Percentiles rank a stretch among this genome's conserved stretches.
phyloP scores from a whole-genome alignment of 2,797 vertebrate species.

The Sebastes goodei region DNA sequence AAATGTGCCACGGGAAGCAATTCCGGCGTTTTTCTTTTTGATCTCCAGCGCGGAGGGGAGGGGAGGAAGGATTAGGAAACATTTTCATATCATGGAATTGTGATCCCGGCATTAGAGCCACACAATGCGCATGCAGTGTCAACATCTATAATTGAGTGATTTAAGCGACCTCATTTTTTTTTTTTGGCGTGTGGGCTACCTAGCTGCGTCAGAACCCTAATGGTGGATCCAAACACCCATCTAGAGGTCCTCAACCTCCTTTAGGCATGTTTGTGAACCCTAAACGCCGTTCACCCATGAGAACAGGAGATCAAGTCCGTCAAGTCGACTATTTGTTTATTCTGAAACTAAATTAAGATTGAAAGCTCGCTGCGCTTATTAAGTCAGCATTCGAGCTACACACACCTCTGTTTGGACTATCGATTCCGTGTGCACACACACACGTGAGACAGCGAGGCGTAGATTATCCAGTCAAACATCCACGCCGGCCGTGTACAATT shows the following conservation, averaged over 20 bases:
- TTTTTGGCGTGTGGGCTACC: background rate
- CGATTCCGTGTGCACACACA: background rate
- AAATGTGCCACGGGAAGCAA: conserved; percentile 68
- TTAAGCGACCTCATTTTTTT: conserved; percentile 51
- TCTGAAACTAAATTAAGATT: conserved; percentile 5
- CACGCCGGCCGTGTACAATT: conserved; percentile 57
- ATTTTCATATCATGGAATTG: conserved; percentile 62
- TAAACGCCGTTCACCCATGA: conserved; percentile 4
- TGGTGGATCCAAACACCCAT: background rate
- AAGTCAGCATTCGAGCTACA: conserved; percentile 15
- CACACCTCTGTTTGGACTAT: conserved; percentile 28
- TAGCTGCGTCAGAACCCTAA: background rate
- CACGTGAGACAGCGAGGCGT: conserved; percentile 41
- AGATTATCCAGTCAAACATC: conserved; percentile 71
- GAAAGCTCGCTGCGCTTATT: conserved; percentile 3
- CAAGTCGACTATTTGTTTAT: conserved; percentile 3
- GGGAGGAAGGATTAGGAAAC: conserved; percentile 64
- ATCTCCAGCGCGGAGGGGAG: conserved; percentile 50
- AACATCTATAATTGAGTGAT: conserved; percentile 68
- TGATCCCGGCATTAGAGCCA: conserved; percentile 45
- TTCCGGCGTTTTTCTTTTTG: conserved; percentile 64
- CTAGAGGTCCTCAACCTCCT: background rate
- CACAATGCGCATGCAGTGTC: conserved; percentile 55
- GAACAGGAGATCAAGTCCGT: background rate
- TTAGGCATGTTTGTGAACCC: conserved; percentile 21